Base-by-base conservation (phyloP, 2,113 vertebrate genomes). In the Terrapene triunguis region DNA sequence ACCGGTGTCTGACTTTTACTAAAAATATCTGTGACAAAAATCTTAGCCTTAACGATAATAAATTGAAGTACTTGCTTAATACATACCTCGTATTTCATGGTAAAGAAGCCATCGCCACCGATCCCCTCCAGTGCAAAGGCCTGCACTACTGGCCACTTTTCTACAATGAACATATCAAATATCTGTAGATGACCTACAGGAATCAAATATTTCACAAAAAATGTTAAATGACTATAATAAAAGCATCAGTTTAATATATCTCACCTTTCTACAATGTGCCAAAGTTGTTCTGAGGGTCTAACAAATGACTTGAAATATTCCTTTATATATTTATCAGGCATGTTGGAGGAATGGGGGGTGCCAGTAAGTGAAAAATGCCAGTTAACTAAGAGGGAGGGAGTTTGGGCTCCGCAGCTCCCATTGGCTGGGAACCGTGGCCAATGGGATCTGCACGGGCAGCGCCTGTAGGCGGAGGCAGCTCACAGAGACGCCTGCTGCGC, bases 81-180 rank as follows among this genome's bases (percentile, higher is more conserved):
- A 87, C 97, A 44, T 96, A 99, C 99, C 98, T 99, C 98, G 0
- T 99, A 99, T 94, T 99, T 99, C 98, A 99, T 99, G 55, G 99
- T 99, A 96, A 99, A 99, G 98, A 99, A 99, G 55, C 99, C 99
- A 89, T 99, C 99, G 4, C 99, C 99, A 17, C 99, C 99, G 10
- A 99, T 99, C 62, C 99, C 99, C 94, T 99, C 99, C 87, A 99
- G 98, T 0, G 99, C 99, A 95, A 99, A 99, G 1, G 99, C 99
- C 97, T 99, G 99, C 55, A 99, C 99, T 7, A 99, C 99, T 2
- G 99, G 99, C 99, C 99, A 99, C 96, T 99, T 99, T 89, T 99
- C 99, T 94, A 99, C 98, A 94, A 99, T 98, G 96, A 99, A 99
- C 98, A 99, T 99, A 97, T 99, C 99, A 96, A 99, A 99, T 88